These are phyloP conservation scores for Drosophila birchii DNA, from an alignment of 2,888 invertebrate genomes.

Conservation along the genomic window DNA sequence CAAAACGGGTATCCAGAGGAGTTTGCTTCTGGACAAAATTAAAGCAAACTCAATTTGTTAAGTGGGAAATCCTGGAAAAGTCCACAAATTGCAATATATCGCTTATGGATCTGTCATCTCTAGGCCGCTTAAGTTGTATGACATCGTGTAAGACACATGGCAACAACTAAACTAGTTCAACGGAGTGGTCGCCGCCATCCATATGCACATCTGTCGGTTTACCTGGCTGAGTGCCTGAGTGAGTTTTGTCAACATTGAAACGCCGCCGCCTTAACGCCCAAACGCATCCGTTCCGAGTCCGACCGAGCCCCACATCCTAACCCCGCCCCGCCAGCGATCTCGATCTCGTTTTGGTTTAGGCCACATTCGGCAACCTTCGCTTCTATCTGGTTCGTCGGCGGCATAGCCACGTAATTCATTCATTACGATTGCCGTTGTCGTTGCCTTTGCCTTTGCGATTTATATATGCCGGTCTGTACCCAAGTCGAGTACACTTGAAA, in stretches of 20 bases:
- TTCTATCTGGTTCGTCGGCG: constrained; percentile 54
- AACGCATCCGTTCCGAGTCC: constrained; percentile 72
- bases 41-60: constrained; percentile 1
- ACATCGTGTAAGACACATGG: constrained; percentile 65
- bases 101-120: constrained; percentile 54
- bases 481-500: constrained; percentile 22
- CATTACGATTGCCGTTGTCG: constrained; percentile 62
- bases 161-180: constrained; percentile 68
- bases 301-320: constrained; percentile 15
- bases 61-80: background rate
- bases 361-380: constrained; percentile 70
- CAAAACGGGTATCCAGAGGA: background rate
- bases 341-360: constrained; percentile 65
- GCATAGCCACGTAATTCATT: constrained; percentile 65
- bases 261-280: constrained; percentile 67
- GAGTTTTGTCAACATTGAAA: constrained; percentile 79
- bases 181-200: constrained; percentile 43
- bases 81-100: constrained; percentile 25
- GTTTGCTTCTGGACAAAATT: background rate
- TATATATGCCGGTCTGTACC: constrained; percentile 61
- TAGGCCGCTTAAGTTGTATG: constrained; percentile 53
- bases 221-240: constrained; percentile 53
- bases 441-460: constrained; percentile 76
- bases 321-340: constrained; percentile 32
- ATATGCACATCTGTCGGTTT: constrained; percentile 49